A percentile compares a stretch with the other conserved stretches of the same genome.
phyloP scores from a whole-genome alignment of 2,797 vertebrate species.

The Chelon labrosus region DNA sequence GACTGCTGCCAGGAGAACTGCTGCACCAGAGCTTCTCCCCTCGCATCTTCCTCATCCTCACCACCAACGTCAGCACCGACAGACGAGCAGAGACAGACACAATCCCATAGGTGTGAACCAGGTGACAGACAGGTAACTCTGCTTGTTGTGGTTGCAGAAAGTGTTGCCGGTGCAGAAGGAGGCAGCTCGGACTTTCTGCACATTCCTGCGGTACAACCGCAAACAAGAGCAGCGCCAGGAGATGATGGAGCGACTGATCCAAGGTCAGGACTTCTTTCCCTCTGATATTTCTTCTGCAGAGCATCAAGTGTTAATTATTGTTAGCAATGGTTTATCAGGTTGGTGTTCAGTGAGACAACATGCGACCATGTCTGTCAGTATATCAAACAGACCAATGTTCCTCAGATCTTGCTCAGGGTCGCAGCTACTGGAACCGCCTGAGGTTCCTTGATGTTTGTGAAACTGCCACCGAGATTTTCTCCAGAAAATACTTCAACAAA shows the following conservation, averaged over 20 bases:
- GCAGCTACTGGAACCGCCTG: slow-evolving; percentile 96
- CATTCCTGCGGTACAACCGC: slow-evolving; percentile 94
- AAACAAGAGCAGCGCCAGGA: slow-evolving; percentile 95
- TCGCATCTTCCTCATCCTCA: slow-evolving; percentile 93
- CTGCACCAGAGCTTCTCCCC: slow-evolving; percentile 95
- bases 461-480: slow-evolving; percentile 94
- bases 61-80: slow-evolving; percentile 89
- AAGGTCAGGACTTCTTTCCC: slow-evolving; percentile 84
- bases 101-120: neutral
- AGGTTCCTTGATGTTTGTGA: slow-evolving; percentile 96
- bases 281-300: neutral
- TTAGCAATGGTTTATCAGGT: too few species aligned
- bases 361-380: neutral
- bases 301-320: too few species aligned
- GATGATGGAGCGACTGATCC: slow-evolving; percentile 92
- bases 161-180: slow-evolving; percentile 95
- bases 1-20: slow-evolving; percentile 92
- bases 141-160: slow-evolving; percentile 82
- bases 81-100: neutral
- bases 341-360: neutral
- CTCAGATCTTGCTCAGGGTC: slow-evolving; percentile 93
- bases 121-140: slow-evolving; percentile 8
- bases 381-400: neutral
- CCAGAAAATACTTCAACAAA: slow-evolving; percentile 96
- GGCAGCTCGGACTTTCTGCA: slow-evolving; percentile 92